phyloP scores from a whole-genome alignment of 2,888 invertebrate species.

The Schizaphis graminum region DNA sequence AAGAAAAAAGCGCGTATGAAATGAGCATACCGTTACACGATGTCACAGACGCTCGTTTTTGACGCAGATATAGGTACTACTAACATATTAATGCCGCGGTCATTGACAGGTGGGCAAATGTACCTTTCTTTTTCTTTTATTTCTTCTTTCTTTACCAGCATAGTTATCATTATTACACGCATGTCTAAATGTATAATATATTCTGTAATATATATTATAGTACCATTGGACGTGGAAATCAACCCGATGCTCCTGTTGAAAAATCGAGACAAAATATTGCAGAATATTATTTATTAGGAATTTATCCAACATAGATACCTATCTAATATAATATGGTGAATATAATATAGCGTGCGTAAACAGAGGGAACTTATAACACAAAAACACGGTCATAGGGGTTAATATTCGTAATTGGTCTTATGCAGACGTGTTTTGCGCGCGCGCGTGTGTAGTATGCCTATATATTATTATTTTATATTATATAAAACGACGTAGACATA shows the following conservation, averaged over 20 bases:
- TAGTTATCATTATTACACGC: constrained; percentile 1
- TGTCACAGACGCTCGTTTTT: constrained; percentile 6
- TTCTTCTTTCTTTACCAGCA: neutral
- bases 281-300: neutral
- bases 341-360: neutral
- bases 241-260: neutral
- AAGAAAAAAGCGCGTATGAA: constrained; percentile 27
- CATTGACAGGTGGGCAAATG: constrained; percentile 41
- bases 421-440: neutral
- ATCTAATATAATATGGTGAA: neutral
- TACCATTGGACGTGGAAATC: neutral
- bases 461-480: neutral
- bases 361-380: neutral
- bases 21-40: constrained; percentile 13
- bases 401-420: constrained; percentile 45
- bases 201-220: neutral
- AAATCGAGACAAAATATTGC: neutral
- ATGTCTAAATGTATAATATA: neutral
- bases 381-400: neutral
- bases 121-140: constrained; percentile 40
- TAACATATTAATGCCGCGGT: neutral
- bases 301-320: neutral
- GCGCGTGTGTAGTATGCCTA: no score
- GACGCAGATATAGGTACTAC: neutral
- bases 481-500: neutral